phyloP scores from a whole-genome alignment of 2,113 vertebrate species.

The Odontophorus gujanensis region DNA sequence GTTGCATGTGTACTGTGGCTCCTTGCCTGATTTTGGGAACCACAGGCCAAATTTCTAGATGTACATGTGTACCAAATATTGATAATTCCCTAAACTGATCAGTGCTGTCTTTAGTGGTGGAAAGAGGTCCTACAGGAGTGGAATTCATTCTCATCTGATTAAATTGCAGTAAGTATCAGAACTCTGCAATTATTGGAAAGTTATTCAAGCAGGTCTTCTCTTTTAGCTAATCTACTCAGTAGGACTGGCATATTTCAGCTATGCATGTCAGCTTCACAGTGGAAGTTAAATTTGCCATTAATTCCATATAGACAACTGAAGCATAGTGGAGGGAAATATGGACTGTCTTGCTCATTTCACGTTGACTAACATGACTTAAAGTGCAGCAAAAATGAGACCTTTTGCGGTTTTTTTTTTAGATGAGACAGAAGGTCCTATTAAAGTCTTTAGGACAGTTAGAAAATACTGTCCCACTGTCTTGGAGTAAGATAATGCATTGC shows the following conservation, averaged over 20 bases:
- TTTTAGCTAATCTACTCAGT: background rate
- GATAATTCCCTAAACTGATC: background rate
- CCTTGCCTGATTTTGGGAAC: background rate
- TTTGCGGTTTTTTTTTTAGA: background rate
- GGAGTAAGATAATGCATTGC: background rate
- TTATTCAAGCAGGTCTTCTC: background rate
- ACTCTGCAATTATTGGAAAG: background rate
- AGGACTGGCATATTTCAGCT: background rate
- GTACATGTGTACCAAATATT: accelerated
- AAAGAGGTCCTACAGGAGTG: background rate
- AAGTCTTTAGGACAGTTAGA: background rate
- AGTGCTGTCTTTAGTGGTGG: background rate
- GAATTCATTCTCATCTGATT: background rate
- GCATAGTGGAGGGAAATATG: background rate
- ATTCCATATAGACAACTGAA: background rate
- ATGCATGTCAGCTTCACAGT: accelerated
- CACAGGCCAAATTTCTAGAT: background rate
- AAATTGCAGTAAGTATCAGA: background rate
- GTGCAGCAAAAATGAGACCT: background rate
- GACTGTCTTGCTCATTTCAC: background rate
- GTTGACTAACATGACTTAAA: background rate
- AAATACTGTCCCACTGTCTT: background rate
- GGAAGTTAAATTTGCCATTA: background rate
- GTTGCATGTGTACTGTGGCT: background rate
- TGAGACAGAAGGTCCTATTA: background rate